Evolutionary conservation across 2,888 invertebrate species (phyloP), one percentile per base, ranked within the genome.

Genomic region (Lasioglossum vierecki): DNA sequence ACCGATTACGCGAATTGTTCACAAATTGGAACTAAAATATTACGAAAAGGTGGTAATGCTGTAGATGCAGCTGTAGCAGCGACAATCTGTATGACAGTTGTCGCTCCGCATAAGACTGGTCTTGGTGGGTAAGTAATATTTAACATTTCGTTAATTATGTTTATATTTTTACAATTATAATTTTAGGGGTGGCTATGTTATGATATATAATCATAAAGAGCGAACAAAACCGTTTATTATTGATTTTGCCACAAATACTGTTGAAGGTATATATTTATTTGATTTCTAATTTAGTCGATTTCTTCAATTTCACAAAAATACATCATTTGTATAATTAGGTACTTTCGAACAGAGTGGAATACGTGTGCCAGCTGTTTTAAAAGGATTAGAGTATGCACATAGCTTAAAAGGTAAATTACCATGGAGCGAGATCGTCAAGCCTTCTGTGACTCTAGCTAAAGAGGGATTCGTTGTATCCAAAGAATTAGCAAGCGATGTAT

Each of bases 31-130:
- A 96, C 97, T 26, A 95, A 96, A 90, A 95, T 97, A 91, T 95
- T 98, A 90, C 96, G 96, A 94, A 95, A 96, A 89, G 97, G 97
- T 72, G 98, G 98, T n/a, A 97, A 96, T 95, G 97, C 98, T 41
- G 96, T 97, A 0, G 98, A 98, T 95, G 98, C 98, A 80, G 97
- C 97, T 53, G 96, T 97, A 78, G 97, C 97, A 57, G 96, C 97
- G 76, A 96, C 97, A 68, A 96, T 98, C 83, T 98, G 98, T 94
- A 96, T 97, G 89, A 96, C 97, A 74, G 97, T 98, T 57, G 96
- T 97, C 35, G 96, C 97, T 89, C 97, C 97, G 76, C 97, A 98
- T 92, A 95, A 96, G 89, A 97, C 97, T 46, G 97, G 98, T 57
- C 95, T 98, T 66, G 98, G 98, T 93, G 97, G 97, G 98, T 98